A percentile compares a stretch with the other conserved stretches of the same genome.
Evolutionary conservation across 2,888 invertebrate genomes (phyloP).

Genomic region (Choristoneura rosaceana): DNA sequence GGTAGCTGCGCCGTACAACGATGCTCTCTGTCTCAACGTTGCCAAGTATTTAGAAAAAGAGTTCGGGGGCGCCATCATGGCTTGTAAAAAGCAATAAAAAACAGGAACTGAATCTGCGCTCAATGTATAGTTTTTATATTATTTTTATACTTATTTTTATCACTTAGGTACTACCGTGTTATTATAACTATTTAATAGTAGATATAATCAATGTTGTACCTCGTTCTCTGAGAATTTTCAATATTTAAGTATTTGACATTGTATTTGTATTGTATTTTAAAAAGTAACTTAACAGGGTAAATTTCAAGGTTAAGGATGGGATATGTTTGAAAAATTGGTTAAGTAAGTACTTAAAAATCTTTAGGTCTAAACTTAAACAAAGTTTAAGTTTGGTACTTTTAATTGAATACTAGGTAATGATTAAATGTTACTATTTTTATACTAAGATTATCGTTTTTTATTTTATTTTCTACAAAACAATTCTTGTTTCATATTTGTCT

Average conservation of each 20-base stretch:
- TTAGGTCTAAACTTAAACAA: not conserved
- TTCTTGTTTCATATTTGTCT: too few species aligned
- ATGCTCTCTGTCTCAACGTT: slow-evolving; percentile 90
- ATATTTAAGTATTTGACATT: not conserved
- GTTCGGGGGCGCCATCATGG: slow-evolving; percentile 91
- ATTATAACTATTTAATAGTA: not conserved
- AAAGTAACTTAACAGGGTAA: not conserved
- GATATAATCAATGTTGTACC: not conserved
- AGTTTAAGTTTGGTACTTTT: not conserved
- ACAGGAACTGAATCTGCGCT: too few species aligned
- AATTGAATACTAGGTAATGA: not conserved
- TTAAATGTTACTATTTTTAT: not conserved
- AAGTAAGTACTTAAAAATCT: not conserved
- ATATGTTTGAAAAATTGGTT: not conserved
- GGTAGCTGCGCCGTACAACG: slow-evolving; percentile 89
- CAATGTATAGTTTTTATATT: not conserved
- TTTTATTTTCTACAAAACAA: not conserved
- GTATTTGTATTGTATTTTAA: not conserved
- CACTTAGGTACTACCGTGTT: too few species aligned
- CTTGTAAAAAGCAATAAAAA: slow-evolving; percentile 63
- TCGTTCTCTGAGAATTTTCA: not conserved
- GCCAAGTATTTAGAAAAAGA: slow-evolving; percentile 91
- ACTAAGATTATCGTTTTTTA: not conserved
- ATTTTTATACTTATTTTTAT: not conserved
- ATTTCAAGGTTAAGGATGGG: not conserved